These are phyloP conservation scores for Antechinus stuartii DNA, from an alignment of 2,113 vertebrate species.

Conservation along the genomic window DNA sequence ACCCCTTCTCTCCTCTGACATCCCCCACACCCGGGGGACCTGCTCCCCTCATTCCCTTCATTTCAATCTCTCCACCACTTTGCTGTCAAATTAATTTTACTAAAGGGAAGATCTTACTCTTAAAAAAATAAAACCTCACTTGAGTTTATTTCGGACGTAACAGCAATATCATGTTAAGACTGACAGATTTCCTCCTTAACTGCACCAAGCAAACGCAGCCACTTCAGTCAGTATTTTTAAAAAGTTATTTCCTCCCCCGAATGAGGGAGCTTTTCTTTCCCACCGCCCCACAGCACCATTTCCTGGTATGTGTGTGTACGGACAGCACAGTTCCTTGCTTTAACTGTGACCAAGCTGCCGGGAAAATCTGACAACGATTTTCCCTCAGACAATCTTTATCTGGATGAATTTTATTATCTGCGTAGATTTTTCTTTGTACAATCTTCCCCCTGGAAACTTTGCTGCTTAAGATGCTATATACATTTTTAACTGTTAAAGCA, in stretches of 20 bases:
- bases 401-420: constrained; percentile 66
- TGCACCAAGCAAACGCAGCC: constrained; percentile 84
- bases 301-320: constrained; percentile 75
- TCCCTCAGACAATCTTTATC: constrained; percentile 67
- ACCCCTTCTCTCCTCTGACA: not conserved
- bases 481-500: constrained; percentile 53
- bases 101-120: not conserved
- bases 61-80: not conserved
- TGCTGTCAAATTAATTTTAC: not conserved
- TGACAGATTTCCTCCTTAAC: constrained; percentile 85
- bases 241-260: constrained; percentile 79
- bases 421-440: constrained; percentile 69
- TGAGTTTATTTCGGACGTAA: constrained; percentile 85
- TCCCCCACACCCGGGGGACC: not conserved
- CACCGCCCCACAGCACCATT: constrained; percentile 63
- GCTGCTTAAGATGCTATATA: constrained; percentile 45
- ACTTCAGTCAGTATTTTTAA: constrained; percentile 78
- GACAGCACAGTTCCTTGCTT: constrained; percentile 53
- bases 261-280: constrained; percentile 81
- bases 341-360: constrained; percentile 48
- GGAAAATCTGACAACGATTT: constrained; percentile 57
- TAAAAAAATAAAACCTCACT: constrained; percentile 76
- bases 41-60: not conserved
- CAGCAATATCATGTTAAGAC: constrained; percentile 82
- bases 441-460: constrained; percentile 74